Evolutionary conservation across 2,888 invertebrate genomes (phyloP), one percentile per base, ranked within the genome.

Genomic region (Imbricaverruca yamaguchii): DNA sequence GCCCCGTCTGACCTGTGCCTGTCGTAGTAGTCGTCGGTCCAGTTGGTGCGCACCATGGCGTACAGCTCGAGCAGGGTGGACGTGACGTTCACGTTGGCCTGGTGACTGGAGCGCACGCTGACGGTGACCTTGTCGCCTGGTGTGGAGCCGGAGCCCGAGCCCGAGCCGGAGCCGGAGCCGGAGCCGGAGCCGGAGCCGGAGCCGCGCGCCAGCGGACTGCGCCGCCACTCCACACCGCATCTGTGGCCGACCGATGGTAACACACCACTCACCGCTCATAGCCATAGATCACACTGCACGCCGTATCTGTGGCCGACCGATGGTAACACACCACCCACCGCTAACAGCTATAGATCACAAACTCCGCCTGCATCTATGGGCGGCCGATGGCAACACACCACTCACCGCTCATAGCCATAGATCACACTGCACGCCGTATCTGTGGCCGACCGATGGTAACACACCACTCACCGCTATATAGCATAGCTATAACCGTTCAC

Each of bases 11-110:
- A 74, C 87, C 88, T 59, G 84, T 84, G 77, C 89, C 88, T 10
- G 88, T 85, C 86, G 82, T 86, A 86, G 84, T 89, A 89, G 84
- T 89, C 89, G 82, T 88, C 87, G 6, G 92, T 93, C 97, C 97
- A 97, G 87, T 93, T 95, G 84, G 91, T 91, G 83, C 92, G 92
- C 23, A 96, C 95, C 84, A 92, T 91, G 83, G 91, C 91, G 85
- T 92, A 92, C 56, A 96, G 90, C 84, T 96, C 94, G 21, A 97
- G 90, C 59, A 97, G 90, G 1, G 96, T 93, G 25, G 94, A 93
- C 0, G 98, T 98, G 15, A 98, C 88, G 87, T 97, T 98, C 7
- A 97, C 87, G 87, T 96, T 93, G 18, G 98, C 90, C 69, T 92
- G 88, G 84, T 94, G 93, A 18, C 90, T 89, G 1, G 95, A 92